These are phyloP conservation scores for Nerophis ophidion DNA, from an alignment of 2,113 vertebrate genomes.

Conservation along the genomic window DNA sequence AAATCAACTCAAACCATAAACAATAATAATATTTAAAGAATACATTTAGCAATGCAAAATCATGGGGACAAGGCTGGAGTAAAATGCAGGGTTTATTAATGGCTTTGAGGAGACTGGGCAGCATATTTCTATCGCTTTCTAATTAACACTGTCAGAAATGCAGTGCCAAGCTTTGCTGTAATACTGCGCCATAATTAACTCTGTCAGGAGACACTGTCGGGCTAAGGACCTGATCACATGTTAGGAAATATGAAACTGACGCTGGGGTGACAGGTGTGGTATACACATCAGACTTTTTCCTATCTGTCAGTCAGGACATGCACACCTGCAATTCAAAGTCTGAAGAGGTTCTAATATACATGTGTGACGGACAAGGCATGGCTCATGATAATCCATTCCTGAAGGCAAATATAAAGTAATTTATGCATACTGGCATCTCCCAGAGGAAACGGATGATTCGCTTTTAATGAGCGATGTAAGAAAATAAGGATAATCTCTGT, in stretches of 20 bases:
- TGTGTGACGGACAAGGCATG: constrained; percentile 27
- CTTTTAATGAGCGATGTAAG: constrained; percentile 44
- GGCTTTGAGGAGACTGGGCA: constrained; percentile 30
- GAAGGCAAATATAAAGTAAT: constrained; percentile 27
- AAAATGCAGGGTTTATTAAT: too few species aligned
- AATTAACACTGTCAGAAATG: constrained; percentile 35
- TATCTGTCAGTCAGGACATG: constrained; percentile 1
- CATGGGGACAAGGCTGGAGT: too few species aligned
- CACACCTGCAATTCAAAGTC: constrained; percentile 30
- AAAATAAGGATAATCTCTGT: constrained; percentile 38
- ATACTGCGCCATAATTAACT: constrained; percentile 36
- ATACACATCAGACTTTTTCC: too few species aligned
- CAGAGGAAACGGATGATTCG: constrained; percentile 36
- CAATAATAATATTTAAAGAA: too few species aligned
- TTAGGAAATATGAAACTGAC: constrained; percentile 16
- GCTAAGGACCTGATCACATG: constrained; percentile 2
- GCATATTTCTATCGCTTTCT: constrained; percentile 39
- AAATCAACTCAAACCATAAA: too few species aligned
- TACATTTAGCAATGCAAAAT: too few species aligned
- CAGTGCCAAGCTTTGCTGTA: constrained; percentile 17
- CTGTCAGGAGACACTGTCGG: constrained; percentile 27
- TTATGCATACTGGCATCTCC: constrained; percentile 30
- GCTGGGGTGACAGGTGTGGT: background rate
- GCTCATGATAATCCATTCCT: constrained; percentile 46
- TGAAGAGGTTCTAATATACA: background rate